Percentiles rank a stretch among this genome's conserved stretches.
These are phyloP conservation scores for Ariopsis seemanni DNA, from an alignment of 2,113 vertebrate genomes.

Conservation along the genomic window DNA sequence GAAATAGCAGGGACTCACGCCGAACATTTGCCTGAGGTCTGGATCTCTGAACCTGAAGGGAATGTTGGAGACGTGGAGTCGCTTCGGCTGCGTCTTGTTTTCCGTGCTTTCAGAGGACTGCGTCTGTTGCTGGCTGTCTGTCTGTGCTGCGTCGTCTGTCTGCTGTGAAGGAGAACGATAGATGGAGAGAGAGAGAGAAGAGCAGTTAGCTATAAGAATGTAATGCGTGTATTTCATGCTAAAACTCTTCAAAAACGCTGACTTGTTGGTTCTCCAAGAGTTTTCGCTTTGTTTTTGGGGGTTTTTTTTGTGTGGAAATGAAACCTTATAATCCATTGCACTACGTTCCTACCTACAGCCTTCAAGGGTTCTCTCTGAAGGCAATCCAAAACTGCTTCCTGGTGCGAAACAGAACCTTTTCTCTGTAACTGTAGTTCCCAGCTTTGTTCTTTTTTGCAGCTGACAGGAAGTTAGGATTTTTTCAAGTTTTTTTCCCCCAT, in stretches of 20 bases:
- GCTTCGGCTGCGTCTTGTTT: constrained; percentile 93
- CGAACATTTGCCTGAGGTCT: constrained; percentile 98
- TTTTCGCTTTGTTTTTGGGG: neutral
- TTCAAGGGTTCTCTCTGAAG: neutral
- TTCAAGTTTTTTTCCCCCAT: neutral
- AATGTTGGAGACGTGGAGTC: constrained; percentile 97
- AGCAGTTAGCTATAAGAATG: neutral
- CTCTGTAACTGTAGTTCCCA: neutral
- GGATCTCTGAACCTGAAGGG: constrained; percentile 97
- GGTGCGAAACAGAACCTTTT: neutral
- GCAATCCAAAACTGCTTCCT: neutral
- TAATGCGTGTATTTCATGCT: neutral
- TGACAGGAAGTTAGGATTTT: neutral
- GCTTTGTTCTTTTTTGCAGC: neutral
- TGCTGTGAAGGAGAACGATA: constrained; percentile 75
- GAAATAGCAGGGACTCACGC: constrained; percentile 77
- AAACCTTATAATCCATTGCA: neutral
- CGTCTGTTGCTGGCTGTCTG: constrained; percentile 86
- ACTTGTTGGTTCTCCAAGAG: neutral
- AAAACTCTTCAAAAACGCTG: neutral
- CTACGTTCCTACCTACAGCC: neutral
- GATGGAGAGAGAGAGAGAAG: neutral
- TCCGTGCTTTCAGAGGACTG: constrained; percentile 90
- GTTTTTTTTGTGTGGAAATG: neutral
- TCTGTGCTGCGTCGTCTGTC: constrained; percentile 91